These are phyloP conservation scores for Periophthalmus modestus DNA, from an alignment of 2,113 vertebrate genomes.

Conservation along the genomic window DNA sequence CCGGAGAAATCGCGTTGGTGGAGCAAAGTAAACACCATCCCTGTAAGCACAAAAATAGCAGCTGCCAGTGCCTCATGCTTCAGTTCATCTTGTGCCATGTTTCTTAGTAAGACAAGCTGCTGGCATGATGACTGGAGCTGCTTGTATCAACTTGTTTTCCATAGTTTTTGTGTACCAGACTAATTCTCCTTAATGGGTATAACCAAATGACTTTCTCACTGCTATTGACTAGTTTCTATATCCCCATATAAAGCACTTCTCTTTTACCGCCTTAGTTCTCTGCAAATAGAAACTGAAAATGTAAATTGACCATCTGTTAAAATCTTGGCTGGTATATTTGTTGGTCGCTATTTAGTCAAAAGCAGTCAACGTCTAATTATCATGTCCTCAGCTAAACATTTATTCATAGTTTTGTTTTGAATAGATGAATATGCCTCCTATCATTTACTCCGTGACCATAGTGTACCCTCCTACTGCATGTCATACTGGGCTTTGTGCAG, in stretches of 20 bases:
- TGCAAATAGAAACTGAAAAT: not conserved
- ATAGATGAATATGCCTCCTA: not conserved
- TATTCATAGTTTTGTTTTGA: not conserved
- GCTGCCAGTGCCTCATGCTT: slow-evolving; percentile 34
- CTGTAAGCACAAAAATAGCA: slow-evolving; percentile 34
- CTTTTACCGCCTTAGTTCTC: not conserved
- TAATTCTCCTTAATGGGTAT: not conserved
- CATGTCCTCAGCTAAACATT: not conserved
- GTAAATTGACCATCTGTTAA: not conserved
- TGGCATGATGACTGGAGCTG: slow-evolving; percentile 8
- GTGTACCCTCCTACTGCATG: not conserved
- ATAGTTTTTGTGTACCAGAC: not conserved
- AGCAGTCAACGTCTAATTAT: not conserved
- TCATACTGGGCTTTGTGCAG: not conserved
- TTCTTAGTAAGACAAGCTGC: slow-evolving; percentile 35
- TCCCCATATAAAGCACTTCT: not conserved
- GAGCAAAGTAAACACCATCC: slow-evolving; percentile 23
- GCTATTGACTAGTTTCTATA: not conserved
- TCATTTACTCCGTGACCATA: no score
- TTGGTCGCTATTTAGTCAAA: not conserved
- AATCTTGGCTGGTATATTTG: not conserved
- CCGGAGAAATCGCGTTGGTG: slow-evolving; percentile 26
- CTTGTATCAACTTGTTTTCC: slow-evolving; percentile 16
- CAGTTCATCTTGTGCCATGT: slow-evolving; percentile 28
- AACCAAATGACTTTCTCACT: not conserved